phyloP scores from a whole-genome alignment of 2,113 vertebrate genomes.

The Fregetta grallaria region DNA sequence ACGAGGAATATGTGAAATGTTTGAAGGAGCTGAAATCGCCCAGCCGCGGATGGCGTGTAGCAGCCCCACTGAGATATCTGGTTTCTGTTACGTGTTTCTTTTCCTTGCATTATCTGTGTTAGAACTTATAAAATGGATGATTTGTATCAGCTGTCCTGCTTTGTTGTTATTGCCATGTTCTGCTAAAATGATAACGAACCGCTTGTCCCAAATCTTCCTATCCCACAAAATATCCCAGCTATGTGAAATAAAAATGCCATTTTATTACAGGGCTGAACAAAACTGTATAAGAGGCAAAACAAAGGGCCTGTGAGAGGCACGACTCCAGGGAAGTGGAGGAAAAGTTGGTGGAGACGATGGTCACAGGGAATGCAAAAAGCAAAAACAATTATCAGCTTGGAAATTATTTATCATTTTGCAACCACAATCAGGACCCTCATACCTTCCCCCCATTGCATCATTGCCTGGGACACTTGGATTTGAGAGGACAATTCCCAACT shows the following conservation, averaged over 20 bases:
- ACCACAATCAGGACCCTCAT: not conserved
- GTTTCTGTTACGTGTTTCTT: constrained; percentile 63
- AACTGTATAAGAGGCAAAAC: not conserved
- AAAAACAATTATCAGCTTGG: not conserved
- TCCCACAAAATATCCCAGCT: constrained; percentile 58
- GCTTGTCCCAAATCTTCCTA: constrained; percentile 22
- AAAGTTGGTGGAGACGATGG: not conserved
- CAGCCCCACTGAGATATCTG: constrained; percentile 35
- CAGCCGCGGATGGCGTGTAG: not conserved
- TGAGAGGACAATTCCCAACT: not conserved
- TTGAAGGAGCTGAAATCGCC: not conserved
- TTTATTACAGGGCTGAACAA: not conserved
- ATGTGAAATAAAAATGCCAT: constrained; percentile 32
- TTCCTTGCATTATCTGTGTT: constrained; percentile 56
- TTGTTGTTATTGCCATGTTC: constrained; percentile 55
- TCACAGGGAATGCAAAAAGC: not conserved
- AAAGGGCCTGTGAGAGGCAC: not conserved
- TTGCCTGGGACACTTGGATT: not conserved
- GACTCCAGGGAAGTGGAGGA: not conserved
- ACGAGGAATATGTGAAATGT: not conserved
- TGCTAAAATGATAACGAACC: constrained; percentile 24
- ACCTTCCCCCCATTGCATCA: not conserved
- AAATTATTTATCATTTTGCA: not conserved
- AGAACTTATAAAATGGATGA: constrained; percentile 58
- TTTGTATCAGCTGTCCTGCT: constrained; percentile 54